Percentiles rank a stretch among this genome's conserved stretches.
phyloP scores from a whole-genome alignment of 2,888 invertebrate genomes.

The Drosophila rubida region DNA sequence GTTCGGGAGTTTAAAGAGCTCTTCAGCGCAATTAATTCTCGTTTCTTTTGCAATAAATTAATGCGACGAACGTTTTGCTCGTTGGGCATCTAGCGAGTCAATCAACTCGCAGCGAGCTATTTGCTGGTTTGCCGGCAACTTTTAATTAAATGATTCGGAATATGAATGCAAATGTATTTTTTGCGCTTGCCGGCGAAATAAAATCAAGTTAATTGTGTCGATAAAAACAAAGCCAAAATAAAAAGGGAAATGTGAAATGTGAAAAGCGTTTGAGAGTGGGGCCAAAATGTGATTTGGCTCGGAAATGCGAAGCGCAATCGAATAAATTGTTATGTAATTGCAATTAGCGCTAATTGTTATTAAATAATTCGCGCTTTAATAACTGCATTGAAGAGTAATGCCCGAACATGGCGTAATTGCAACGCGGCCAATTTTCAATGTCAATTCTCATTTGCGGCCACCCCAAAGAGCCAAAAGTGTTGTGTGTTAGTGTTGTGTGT shows the following conservation, averaged over 20 bases:
- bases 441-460: slow-evolving; percentile 21
- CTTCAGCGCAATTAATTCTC: no score
- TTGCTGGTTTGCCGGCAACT: neutral
- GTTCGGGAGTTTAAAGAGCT: no score
- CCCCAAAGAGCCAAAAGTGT: slow-evolving; percentile 15
- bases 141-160: slow-evolving; percentile 25
- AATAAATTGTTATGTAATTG: slow-evolving; percentile 21
- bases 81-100: neutral
- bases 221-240: slow-evolving; percentile 3
- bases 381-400: slow-evolving; percentile 16
- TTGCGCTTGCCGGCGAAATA: slow-evolving; percentile 10
- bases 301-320: slow-evolving; percentile 16
- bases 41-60: no score
- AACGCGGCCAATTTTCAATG: slow-evolving; percentile 15
- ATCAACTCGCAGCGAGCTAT: neutral
- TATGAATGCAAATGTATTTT: slow-evolving; percentile 8
- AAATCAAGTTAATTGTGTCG: slow-evolving; percentile 15
- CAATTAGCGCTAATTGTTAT: slow-evolving; percentile 48
- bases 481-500: slow-evolving; percentile 14
- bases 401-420: neutral
- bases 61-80: no score
- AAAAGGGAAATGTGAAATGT: neutral
- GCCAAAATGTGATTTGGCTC: slow-evolving; percentile 4
- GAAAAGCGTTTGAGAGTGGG: slow-evolving; percentile 4
- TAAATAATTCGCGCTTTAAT: slow-evolving; percentile 39